Conservation (phyloP, 1,140 invertebrate genomes). For the Branchinecta lynchi region DNA sequence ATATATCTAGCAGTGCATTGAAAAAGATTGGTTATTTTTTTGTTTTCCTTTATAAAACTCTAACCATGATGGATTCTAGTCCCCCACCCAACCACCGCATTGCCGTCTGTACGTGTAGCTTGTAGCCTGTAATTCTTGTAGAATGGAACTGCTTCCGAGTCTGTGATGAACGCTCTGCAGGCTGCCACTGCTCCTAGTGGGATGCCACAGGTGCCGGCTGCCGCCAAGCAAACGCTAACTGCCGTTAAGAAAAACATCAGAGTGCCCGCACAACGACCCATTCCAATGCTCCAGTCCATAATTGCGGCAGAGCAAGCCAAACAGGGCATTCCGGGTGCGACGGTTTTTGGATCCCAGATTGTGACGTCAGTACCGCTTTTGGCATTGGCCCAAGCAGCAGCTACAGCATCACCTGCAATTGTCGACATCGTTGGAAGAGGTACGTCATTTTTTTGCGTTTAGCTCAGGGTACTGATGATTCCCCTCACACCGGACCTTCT, state of each 20-base stretch:
- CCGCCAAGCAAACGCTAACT: neutral
- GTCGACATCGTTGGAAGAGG: neutral
- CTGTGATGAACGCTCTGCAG: neutral
- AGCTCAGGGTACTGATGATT: no score
- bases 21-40: no score
- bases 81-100: no score
- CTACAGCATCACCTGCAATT: neutral
- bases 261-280: slow-evolving; percentile 16
- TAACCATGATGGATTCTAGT: no score
- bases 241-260: neutral
- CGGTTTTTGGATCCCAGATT: neutral
- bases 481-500: no score
- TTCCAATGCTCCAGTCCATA: slow-evolving; percentile 23
- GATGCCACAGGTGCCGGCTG: neutral
- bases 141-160: neutral
- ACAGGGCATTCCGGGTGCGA: neutral
- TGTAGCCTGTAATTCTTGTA: neutral
- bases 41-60: no score
- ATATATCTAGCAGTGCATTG: no score
- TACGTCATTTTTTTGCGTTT: no score
- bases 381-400: slow-evolving; percentile 12
- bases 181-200: neutral
- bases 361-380: neutral
- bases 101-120: no score
- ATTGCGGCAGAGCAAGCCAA: slow-evolving; percentile 15